Percentiles rank a stretch among this genome's conserved stretches.
These are phyloP conservation scores for Petroica traversi DNA, from an alignment of 2,113 vertebrate species.

Conservation along the genomic window DNA sequence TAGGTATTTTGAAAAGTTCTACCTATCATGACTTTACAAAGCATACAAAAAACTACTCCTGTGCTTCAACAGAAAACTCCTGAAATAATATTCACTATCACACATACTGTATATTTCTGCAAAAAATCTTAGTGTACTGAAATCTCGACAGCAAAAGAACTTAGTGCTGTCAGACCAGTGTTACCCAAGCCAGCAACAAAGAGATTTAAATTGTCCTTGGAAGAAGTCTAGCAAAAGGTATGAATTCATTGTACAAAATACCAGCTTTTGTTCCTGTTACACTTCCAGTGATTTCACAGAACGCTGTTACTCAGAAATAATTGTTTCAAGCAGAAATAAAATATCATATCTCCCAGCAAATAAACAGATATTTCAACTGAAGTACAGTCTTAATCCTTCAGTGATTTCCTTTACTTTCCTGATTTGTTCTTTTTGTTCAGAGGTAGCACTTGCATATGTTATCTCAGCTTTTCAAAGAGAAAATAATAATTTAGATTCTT, in stretches of 20 bases:
- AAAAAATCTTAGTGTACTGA: neutral
- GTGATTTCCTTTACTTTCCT: neutral
- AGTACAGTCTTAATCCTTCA: neutral
- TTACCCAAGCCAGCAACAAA: neutral
- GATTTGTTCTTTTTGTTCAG: neutral
- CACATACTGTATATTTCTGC: neutral
- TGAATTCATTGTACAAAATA: neutral
- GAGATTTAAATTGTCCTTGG: neutral
- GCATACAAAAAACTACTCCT: neutral
- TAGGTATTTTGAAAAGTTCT: neutral
- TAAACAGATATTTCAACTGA: neutral
- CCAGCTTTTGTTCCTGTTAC: neutral
- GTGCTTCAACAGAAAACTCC: neutral
- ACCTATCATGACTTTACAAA: neutral
- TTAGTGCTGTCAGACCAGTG: neutral
- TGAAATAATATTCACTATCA: neutral
- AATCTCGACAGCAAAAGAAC: neutral
- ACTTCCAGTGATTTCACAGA: neutral
- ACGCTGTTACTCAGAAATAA: neutral
- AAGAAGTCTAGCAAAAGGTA: neutral
- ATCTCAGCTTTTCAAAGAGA: neutral
- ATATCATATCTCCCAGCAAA: neutral
- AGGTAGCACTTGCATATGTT: neutral
- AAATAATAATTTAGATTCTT: neutral
- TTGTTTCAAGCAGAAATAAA: neutral